Base-by-base conservation (phyloP, 2,113 vertebrate species). In the Chlorodrepanis virens region DNA sequence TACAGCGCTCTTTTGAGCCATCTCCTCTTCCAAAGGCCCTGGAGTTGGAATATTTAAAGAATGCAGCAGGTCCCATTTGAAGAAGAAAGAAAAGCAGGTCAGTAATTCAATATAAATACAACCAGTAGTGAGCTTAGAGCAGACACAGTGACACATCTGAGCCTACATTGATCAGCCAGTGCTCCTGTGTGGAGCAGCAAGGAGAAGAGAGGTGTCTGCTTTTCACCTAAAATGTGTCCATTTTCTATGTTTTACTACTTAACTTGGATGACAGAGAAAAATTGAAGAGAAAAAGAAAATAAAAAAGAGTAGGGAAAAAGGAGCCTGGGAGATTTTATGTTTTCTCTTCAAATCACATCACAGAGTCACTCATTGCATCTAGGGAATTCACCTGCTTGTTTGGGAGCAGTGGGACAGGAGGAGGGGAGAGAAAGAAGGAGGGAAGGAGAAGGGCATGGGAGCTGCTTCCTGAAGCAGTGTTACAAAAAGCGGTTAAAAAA, bases 401-500 rank as follows among this genome's bases (percentile, higher is more conserved):
- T 94, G 85, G 92, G 91, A 94, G 94, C 1, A 1, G 61, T 78
- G 71, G 39, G 77, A 71, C 42, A 87, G 69, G 52, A 84, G 60
- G 59, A 90, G 11, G 37, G 39, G 31, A 75, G 93, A 96, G 96
- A 96, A 98, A 98, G 93, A 90, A 94, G 87, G 89, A 94, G 63
- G 89, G 80, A 91, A 91, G 69, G 67, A 81, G 60, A 49, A 75
- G 92, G 89, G 76, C 59, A 45, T 11, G 42, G 93, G 77, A 95
- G 88, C 95, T 84, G 97, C 97, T 97, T 97, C 97, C 96, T 86
- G 97, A 97, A 97, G 97, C 87, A 93, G 95, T 80, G 91, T 97
- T 98, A 98, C 97, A 98, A 98, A 98, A 97, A 96, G 97, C 67
- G 0, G 95, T 97, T 96, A 97, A 97, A 98, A 97, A 96, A 92